Evolutionary conservation across 2,113 vertebrate species (phyloP).

Genomic region (Murina feae): DNA sequence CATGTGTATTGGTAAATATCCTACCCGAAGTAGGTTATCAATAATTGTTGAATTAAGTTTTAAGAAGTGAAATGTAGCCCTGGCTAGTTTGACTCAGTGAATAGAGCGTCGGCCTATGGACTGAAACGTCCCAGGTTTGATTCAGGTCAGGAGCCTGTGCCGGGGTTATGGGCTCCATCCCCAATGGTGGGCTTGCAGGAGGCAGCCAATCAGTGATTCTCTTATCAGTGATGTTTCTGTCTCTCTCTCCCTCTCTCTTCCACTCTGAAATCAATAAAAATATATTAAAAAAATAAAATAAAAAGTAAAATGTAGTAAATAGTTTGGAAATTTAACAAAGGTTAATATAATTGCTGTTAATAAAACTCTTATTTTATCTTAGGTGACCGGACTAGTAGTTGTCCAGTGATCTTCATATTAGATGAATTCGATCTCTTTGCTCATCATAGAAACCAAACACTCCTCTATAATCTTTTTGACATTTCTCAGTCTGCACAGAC

Average conservation of each 20-base stretch:
- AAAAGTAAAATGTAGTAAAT: neutral
- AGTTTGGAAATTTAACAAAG: constrained; percentile 20
- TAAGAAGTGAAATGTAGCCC: neutral
- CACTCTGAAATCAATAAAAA: too few relatives aligned
- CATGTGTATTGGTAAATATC: neutral
- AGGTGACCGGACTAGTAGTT: constrained; percentile 91
- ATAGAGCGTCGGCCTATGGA: too few relatives aligned
- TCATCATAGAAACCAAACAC: constrained; percentile 96
- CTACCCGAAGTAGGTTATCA: neutral
- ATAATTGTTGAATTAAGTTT: neutral
- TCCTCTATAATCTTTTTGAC: constrained; percentile 97
- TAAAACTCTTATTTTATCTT: constrained; percentile 24
- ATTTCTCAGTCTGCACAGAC: constrained; percentile 96
- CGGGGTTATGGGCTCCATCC: too few relatives aligned
- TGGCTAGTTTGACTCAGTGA: too few relatives aligned
- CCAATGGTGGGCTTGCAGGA: too few relatives aligned
- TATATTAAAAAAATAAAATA: neutral
- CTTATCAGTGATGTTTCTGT: too few relatives aligned
- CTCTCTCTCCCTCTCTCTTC: too few relatives aligned
- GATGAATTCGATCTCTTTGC: constrained; percentile 98
- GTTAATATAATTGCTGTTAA: neutral
- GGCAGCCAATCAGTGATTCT: too few relatives aligned
- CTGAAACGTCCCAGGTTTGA: too few relatives aligned
- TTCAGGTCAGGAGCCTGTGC: too few relatives aligned
- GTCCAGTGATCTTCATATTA: constrained; percentile 91